phyloP scores from a whole-genome alignment of 2,888 invertebrate genomes.

The Chromoteleia sp. region DNA sequence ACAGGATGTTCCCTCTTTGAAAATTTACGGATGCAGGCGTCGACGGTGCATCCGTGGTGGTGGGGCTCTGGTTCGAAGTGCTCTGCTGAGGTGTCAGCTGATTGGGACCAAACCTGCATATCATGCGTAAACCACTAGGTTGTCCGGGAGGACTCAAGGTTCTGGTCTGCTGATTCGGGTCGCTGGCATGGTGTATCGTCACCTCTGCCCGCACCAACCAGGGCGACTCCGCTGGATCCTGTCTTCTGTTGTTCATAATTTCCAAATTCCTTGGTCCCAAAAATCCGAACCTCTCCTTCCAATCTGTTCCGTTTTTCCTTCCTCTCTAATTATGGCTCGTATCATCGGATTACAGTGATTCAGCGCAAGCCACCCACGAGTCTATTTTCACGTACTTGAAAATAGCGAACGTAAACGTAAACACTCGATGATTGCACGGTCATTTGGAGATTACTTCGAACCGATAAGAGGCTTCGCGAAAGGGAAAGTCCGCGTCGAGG shows the following conservation, averaged over 20 bases:
- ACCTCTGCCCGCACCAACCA: constrained; percentile 90
- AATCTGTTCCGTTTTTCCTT: background rate
- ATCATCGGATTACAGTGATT: constrained; percentile 55
- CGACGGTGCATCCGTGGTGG: background rate
- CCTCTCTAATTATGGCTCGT: constrained; percentile 53
- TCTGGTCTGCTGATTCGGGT: constrained; percentile 71
- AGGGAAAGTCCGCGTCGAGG: constrained; percentile 11
- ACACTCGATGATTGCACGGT: background rate
- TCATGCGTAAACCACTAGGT: constrained; percentile 38
- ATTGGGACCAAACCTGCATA: constrained; percentile 39
- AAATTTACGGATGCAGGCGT: constrained; percentile 74
- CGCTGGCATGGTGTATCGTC: constrained; percentile 86
- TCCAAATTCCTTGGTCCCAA: background rate
- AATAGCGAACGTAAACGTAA: constrained; percentile 26
- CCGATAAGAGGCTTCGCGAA: background rate
- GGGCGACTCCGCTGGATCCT: constrained; percentile 85
- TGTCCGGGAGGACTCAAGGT: constrained; percentile 12
- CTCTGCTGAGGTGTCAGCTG: background rate
- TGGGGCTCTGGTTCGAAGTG: too few species aligned
- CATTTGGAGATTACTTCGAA: background rate
- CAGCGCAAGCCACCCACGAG: constrained; percentile 63
- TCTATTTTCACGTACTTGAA: constrained; percentile 61
- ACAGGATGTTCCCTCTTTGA: constrained; percentile 86
- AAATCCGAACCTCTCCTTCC: background rate
- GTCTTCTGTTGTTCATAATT: constrained; percentile 17